Evolutionary conservation across 2,888 invertebrate species (phyloP), one percentile per base, ranked within the genome.

Genomic region (Ametastegia equiseti): DNA sequence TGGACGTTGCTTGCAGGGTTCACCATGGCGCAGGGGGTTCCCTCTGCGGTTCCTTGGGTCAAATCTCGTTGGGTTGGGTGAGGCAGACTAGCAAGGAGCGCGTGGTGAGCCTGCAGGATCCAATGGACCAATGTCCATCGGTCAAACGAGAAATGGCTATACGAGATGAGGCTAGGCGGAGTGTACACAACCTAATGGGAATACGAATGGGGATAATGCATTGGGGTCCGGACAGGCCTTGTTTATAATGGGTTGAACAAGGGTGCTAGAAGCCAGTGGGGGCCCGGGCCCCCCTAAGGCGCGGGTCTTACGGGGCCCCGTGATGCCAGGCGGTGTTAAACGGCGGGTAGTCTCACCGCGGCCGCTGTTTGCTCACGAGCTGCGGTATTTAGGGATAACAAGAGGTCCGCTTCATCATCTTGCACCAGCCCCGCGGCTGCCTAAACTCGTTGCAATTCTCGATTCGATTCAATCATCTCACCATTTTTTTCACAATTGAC

Each of bases 181-280:
- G 83, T 80, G 81, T 81, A 80, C 63, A 77, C 67, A 80, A 80
- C 80, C 79, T 84, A 86, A 87, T 87, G 84, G 83, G 86, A 87
- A 85, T 87, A 84, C 83, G 86, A 87, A 85, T 83, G 84, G 85
- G 88, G 86, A 89, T 89, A 89, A 90, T 88, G 85, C 89, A 88
- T 90, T 86, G 87, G 87, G 87, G 86, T 88, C 86, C 85, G 86
- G 89, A 88, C 87, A 87, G 87, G 87, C 86, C 90, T 90, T 90
- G 90, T 91, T 91, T 90, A 90, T 90, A 91, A 91, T 90, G 88
- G 89, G 88, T 88, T 88, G 90, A 91, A 91, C 90, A 90, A 90
- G 91, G 90, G 91, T 90, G 91, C 90, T 90, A 90, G 90, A 90
- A 89, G 88, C 86, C 91, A 91, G 89, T 90, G 89, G 90, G 90